Evolutionary conservation across 2,888 invertebrate genomes (phyloP), one percentile per base, ranked within the genome.

Genomic region (Cataglyphis rosenhaueri): DNA sequence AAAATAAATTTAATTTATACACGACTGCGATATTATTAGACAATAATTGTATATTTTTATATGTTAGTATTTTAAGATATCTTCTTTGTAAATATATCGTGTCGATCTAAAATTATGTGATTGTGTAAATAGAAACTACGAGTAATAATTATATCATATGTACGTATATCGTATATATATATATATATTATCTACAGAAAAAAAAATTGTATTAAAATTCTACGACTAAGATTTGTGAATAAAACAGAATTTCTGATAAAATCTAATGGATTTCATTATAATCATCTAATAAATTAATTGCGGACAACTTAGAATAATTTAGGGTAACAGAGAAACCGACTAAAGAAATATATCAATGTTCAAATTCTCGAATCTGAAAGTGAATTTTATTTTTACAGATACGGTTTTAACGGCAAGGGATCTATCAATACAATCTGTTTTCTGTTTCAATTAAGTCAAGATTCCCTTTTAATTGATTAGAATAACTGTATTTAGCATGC

Each of bases 341-440:
- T 8, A 6, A 41, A 0, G 29, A 12, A 73, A 61, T 15, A 35
- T 18, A 35, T 38, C 8, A 25, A 71, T 71, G 4, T 48, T 6
- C 15, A 62, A 41, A 61, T 32, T 15, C 18, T 57, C 9, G n/a
- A 9, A 68, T 12, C 41, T 35, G 25, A 12, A 12, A 29, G 18
- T 25, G 12, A 18, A 29, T 55, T 82, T 82, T 85, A 71, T 21
- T 78, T 84, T 81, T 85, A 88, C 76, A 88, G 61, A 81, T 70
- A 86, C 68, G 76, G 15, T 70, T 41, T 64, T 44, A 41, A 76
- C 29, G 15, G 78, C 21, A 70, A 48, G 65, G 41, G 12, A 25
- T 82, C 79, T 65, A 55, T 44, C n/a, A 2, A n/a, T 21, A 52
- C n/a, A 52, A 57, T 76, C 18, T 57, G 35, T 35, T 52, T 55